phyloP scores from a whole-genome alignment of 2,888 invertebrate species.

The Scaptomyza polygonia region DNA sequence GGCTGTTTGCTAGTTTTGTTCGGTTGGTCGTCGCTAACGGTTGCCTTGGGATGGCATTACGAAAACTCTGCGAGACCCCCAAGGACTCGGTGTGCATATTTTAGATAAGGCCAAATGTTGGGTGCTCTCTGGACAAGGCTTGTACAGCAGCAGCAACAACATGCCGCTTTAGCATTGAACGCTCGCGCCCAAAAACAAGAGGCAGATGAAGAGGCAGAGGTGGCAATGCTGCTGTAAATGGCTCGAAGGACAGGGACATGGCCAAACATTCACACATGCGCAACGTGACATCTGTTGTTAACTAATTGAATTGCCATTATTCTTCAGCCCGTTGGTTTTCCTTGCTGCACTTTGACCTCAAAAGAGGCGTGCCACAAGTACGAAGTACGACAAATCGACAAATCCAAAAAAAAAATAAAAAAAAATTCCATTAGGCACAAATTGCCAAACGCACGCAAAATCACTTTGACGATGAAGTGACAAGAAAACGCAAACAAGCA shows the following conservation, averaged over 20 bases:
- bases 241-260: slow-evolving; percentile 68
- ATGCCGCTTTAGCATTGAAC: slow-evolving; percentile 39
- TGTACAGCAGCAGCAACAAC: slow-evolving; percentile 9
- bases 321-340: slow-evolving; percentile 15
- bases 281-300: slow-evolving; percentile 53
- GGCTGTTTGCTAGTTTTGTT: slow-evolving; percentile 27
- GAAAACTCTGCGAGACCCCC: slow-evolving; percentile 66
- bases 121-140: slow-evolving; percentile 54
- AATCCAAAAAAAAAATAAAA: slow-evolving; percentile 58
- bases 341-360: slow-evolving; percentile 72
- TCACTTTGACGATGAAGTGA: slow-evolving; percentile 38
- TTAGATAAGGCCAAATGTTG: slow-evolving; percentile 78
- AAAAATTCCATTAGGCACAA: slow-evolving; percentile 68
- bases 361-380: slow-evolving; percentile 21
- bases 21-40: slow-evolving; percentile 24
- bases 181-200: slow-evolving; percentile 41
- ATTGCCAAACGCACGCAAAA: slow-evolving; percentile 67
- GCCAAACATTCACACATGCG: slow-evolving; percentile 70
- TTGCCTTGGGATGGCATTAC: slow-evolving; percentile 71
- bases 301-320: slow-evolving; percentile 72
- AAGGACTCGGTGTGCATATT: slow-evolving; percentile 76
- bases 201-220: neutral
- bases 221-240: slow-evolving; percentile 17
- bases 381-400: slow-evolving; percentile 37
- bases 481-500: neutral